Evolutionary conservation across 2,113 vertebrate species (phyloP).

Genomic region (Choloepus hoffmanni): DNA sequence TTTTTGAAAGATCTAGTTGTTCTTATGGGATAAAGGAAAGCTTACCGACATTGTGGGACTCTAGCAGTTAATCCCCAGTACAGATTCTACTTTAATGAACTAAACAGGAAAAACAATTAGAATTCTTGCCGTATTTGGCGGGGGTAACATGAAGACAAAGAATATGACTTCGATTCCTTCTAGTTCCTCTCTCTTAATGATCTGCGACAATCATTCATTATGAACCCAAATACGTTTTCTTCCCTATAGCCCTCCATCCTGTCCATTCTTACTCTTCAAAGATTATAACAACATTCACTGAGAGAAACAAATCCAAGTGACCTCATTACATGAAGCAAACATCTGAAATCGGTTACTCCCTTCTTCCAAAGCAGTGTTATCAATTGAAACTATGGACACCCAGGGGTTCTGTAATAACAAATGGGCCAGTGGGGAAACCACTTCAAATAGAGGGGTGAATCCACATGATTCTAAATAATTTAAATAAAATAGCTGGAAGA

Average conservation of each 20-base stretch:
- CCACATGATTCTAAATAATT: constrained; percentile 36
- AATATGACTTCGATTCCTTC: not conserved
- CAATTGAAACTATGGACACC: not conserved
- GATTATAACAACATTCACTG: not conserved
- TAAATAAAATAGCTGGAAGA: constrained; percentile 52
- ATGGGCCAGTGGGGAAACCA: not conserved
- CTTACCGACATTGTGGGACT: not conserved
- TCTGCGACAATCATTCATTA: not conserved
- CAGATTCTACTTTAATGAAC: not conserved
- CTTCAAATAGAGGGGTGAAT: not conserved
- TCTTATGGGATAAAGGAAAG: not conserved
- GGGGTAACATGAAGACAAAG: not conserved
- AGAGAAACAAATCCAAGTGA: constrained; percentile 27
- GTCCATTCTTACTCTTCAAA: constrained; percentile 21
- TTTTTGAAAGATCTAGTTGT: not conserved
- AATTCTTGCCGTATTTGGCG: not conserved
- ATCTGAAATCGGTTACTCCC: not conserved
- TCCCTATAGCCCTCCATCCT: not conserved
- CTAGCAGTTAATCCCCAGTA: not conserved
- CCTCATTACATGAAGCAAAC: constrained; percentile 22
- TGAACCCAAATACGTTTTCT: constrained; percentile 10
- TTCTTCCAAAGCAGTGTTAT: constrained; percentile 29
- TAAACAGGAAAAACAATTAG: constrained; percentile 8
- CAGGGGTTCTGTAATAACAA: not conserved
- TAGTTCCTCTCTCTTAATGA: not conserved